phyloP scores from a whole-genome alignment of 2,113 vertebrate genomes.

The Oxyura jamaicensis region DNA sequence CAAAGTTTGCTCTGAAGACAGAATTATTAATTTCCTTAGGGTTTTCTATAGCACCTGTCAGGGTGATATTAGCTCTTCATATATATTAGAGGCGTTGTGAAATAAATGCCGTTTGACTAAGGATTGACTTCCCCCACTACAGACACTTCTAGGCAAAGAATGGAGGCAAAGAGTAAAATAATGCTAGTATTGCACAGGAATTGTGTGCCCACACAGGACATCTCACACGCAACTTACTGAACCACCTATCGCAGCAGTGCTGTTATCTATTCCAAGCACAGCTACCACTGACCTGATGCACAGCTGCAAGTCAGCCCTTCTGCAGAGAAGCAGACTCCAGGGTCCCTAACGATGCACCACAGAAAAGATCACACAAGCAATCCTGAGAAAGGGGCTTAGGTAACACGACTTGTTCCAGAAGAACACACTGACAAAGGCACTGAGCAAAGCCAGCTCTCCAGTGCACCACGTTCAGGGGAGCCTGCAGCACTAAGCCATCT shows the following conservation, averaged over 20 bases:
- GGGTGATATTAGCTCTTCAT: neutral
- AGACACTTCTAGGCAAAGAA: neutral
- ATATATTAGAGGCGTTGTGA: neutral
- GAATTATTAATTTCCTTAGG: neutral
- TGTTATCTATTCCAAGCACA: neutral
- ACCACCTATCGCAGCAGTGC: fast-evolving
- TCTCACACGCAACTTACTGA: neutral
- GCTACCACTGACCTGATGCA: neutral
- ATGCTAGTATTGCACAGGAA: neutral
- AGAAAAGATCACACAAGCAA: neutral
- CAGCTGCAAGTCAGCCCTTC: neutral
- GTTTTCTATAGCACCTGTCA: neutral
- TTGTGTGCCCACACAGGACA: neutral
- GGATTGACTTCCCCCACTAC: neutral
- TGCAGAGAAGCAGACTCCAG: neutral
- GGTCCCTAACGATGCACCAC: fast-evolving
- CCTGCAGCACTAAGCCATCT: neutral
- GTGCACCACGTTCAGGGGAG: neutral
- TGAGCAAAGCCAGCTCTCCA: neutral
- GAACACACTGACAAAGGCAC: neutral
- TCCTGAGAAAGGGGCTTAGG: neutral
- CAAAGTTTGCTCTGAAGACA: neutral
- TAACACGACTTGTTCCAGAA: neutral
- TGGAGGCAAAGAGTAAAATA: neutral
- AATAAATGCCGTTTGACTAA: neutral